Percentiles rank a stretch among this genome's conserved stretches.
Conservation (phyloP, 2,797 vertebrate species). For the Peromyscus aztecus region DNA sequence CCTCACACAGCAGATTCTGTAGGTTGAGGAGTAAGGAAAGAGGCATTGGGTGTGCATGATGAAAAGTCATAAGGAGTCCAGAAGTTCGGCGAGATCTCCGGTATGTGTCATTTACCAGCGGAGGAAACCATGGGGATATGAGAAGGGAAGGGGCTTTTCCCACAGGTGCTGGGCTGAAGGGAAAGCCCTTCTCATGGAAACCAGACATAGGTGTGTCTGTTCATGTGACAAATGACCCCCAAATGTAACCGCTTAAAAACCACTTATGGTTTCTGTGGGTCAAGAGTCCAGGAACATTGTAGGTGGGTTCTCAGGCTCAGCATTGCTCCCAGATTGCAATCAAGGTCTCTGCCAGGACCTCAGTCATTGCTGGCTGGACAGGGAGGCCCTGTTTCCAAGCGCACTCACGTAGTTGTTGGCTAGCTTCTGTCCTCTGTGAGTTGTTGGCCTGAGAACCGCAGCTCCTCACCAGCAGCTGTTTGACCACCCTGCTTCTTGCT, state of each 20-base stretch:
- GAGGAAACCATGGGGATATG: background rate
- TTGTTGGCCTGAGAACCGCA: background rate
- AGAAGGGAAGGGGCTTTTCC: background rate
- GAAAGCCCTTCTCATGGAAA: background rate
- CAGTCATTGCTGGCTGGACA: background rate
- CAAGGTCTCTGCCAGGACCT: constrained; percentile 22
- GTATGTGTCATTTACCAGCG: background rate
- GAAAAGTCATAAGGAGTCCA: background rate
- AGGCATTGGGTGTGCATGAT: rapidly evolving
- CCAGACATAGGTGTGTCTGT: background rate
- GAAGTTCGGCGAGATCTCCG: background rate
- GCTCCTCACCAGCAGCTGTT: background rate
- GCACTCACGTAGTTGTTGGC: background rate
- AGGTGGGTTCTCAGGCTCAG: background rate
- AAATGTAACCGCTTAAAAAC: background rate
- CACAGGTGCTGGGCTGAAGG: background rate
- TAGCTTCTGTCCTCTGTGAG: background rate
- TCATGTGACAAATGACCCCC: background rate
- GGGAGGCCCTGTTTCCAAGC: background rate
- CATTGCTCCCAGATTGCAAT: constrained; percentile 39
- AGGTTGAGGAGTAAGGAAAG: background rate
- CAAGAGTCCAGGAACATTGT: constrained; percentile 27
- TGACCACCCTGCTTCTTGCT: background rate
- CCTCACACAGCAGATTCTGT: background rate
- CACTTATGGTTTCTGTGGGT: background rate